Evolutionary conservation across 2,797 vertebrate species (phyloP).

Genomic region (Stomatorhinus walkeri): DNA sequence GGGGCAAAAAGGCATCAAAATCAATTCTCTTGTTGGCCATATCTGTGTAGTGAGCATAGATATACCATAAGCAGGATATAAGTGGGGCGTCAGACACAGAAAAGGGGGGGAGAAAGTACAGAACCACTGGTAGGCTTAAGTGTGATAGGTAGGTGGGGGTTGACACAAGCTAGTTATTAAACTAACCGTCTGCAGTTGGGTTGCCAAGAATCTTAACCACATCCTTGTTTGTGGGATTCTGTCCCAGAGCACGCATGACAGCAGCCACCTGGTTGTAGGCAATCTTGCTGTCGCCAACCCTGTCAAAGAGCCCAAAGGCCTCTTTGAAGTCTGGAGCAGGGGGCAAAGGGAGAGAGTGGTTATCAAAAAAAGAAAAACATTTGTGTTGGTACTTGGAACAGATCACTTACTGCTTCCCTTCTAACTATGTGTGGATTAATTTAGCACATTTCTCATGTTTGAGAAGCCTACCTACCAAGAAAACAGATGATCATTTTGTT

Average conservation of each 20-base stretch:
- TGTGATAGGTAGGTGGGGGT: background rate
- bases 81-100: background rate
- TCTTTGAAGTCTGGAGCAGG: conserved; percentile 83
- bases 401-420: background rate
- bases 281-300: conserved; percentile 91
- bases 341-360: background rate
- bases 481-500: background rate
- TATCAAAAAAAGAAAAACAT: background rate
- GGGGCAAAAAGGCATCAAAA: conserved; percentile 91
- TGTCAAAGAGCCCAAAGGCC: conserved; percentile 96
- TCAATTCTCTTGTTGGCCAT: conserved; percentile 84
- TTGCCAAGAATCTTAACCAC: conserved; percentile 77
- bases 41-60: conserved; percentile 56
- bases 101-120: background rate
- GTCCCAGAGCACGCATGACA: conserved; percentile 90
- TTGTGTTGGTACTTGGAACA: background rate
- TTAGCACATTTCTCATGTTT: background rate
- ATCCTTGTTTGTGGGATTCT: conserved; percentile 97
- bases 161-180: too few species aligned
- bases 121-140: background rate
- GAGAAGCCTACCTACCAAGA: background rate
- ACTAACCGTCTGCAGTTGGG: conserved; percentile 77
- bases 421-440: background rate
- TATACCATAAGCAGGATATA: background rate
- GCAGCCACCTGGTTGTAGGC: conserved; percentile 85